Evolutionary conservation across 2,888 invertebrate species (phyloP).

Genomic region (Carcina quercana): DNA sequence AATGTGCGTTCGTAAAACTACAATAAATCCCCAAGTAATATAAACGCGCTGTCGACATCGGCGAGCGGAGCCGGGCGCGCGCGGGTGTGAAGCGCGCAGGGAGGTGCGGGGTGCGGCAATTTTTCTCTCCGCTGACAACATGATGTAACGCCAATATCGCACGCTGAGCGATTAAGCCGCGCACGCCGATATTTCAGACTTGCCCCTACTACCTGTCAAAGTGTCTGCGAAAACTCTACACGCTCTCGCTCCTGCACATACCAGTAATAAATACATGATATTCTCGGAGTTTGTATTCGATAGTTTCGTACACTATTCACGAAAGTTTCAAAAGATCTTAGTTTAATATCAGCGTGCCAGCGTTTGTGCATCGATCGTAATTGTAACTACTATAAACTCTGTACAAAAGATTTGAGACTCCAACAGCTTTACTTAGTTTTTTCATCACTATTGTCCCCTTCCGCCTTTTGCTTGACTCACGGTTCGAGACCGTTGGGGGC

Average conservation of each 20-base stretch:
- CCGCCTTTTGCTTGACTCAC: constrained; percentile 10
- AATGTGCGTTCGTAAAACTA: constrained; percentile 61
- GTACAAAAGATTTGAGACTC: too few species aligned
- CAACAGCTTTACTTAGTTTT: too few species aligned
- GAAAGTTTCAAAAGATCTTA: too few species aligned
- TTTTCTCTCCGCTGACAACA: constrained; percentile 73
- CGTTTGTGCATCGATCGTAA: too few species aligned
- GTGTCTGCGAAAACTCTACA: constrained; percentile 54
- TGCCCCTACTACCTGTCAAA: constrained; percentile 72
- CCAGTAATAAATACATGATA: too few species aligned
- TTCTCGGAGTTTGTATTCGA: background rate
- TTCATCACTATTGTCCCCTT: constrained; percentile 22
- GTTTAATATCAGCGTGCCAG: too few species aligned
- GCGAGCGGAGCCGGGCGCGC: constrained; percentile 36
- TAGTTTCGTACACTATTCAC: too few species aligned
- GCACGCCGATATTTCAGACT: constrained; percentile 72
- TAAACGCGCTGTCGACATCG: constrained; percentile 63
- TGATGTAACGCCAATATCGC: constrained; percentile 75
- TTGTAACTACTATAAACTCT: too few species aligned
- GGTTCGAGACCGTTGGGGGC: background rate
- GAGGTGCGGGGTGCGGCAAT: constrained; percentile 59
- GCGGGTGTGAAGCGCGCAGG: constrained; percentile 28
- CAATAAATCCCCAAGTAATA: constrained; percentile 67
- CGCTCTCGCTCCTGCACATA: constrained; percentile 13
- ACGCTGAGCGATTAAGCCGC: constrained; percentile 74